Conservation (phyloP, 2,888 invertebrate species). For the Tetragnatha montana region DNA sequence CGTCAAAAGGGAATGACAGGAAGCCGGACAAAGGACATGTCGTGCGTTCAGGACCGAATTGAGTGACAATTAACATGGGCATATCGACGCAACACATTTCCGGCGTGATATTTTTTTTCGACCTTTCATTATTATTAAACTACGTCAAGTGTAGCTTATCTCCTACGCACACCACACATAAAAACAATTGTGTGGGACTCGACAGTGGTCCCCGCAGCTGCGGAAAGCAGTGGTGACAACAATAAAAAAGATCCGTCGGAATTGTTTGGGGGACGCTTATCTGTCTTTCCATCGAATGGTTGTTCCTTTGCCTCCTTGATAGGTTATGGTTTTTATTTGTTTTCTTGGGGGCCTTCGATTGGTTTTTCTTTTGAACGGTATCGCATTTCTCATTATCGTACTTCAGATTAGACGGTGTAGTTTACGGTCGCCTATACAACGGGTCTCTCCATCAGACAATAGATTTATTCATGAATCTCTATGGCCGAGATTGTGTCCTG, state of each 20-base stretch:
- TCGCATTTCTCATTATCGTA: not conserved
- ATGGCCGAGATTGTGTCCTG: not conserved
- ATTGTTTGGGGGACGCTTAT: not conserved
- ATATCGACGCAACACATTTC: conserved; percentile 19
- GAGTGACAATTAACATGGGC: conserved; percentile 30
- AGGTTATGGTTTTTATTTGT: not conserved
- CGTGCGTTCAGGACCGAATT: conserved; percentile 20
- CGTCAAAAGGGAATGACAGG: conserved; percentile 18
- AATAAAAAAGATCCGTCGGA: not conserved
- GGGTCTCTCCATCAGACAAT: not conserved
- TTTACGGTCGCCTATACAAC: not conserved
- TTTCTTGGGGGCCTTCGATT: not conserved
- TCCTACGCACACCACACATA: conserved; percentile 39
- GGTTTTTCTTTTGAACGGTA: not conserved
- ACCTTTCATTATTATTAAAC: conserved; percentile 15
- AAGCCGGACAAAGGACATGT: conserved; percentile 39
- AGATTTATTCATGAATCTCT: not conserved
- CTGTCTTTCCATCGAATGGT: not conserved
- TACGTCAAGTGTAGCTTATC: conserved; percentile 60
- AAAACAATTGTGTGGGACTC: conserved; percentile 30
- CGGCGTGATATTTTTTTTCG: conserved; percentile 12
- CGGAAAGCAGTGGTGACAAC: conserved; percentile 16
- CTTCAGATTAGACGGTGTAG: not conserved
- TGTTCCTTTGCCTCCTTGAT: not conserved
- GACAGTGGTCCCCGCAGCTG: conserved; percentile 35